Evolutionary conservation across 2,113 vertebrate species (phyloP).

Genomic region (Paramormyrops kingsleyae): DNA sequence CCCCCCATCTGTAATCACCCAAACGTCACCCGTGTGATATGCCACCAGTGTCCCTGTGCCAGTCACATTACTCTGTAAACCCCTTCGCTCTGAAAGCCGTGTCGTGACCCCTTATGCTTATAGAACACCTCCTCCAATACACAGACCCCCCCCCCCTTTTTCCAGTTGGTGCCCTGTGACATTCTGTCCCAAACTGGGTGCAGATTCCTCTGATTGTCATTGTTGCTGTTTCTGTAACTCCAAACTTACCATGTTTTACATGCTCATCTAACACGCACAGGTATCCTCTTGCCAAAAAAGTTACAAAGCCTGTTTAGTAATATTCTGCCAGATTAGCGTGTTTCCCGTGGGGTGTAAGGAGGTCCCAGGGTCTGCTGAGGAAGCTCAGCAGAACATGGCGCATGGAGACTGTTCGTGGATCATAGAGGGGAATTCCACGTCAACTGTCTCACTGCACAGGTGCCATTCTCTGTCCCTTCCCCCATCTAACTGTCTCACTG

Average conservation of each 20-base stretch:
- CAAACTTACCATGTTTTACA: not conserved
- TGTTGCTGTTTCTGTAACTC: not conserved
- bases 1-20: not conserved
- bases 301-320: not conserved
- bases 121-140: not conserved
- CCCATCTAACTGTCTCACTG: not conserved
- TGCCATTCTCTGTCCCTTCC: no score
- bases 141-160: not conserved
- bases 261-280: not conserved
- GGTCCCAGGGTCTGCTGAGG: not conserved
- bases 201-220: not conserved
- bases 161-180: not conserved
- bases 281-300: not conserved
- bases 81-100: not conserved
- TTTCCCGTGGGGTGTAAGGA: not conserved
- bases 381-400: not conserved
- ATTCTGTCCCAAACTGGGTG: not conserved
- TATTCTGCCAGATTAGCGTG: not conserved
- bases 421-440: not conserved
- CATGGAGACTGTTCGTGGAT: not conserved
- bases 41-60: not conserved
- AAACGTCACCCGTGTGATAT: not conserved
- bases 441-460: not conserved
- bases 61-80: not conserved
- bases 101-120: not conserved